These are phyloP conservation scores for Zaprionus ornatus DNA, from an alignment of 1,140 invertebrate genomes.

Conservation along the genomic window DNA sequence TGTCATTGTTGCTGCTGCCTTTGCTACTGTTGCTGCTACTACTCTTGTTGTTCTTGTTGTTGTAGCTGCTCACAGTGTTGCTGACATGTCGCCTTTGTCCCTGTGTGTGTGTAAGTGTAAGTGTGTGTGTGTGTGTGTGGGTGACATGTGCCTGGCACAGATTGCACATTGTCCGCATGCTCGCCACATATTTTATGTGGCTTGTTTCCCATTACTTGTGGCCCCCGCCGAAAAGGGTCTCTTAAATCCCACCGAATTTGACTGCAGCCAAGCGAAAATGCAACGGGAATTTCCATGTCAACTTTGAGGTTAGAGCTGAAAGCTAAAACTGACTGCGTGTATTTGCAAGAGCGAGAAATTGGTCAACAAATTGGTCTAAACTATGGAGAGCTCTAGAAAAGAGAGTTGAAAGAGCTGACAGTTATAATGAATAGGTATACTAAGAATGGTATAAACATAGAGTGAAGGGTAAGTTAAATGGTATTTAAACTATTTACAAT, in stretches of 20 bases:
- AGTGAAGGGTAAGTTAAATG: too few species aligned
- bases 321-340: neutral
- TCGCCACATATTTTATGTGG: slow-evolving; percentile 59
- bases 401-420: neutral
- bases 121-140: slow-evolving; percentile 28
- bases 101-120: slow-evolving; percentile 33
- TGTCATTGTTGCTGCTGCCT: slow-evolving; percentile 51
- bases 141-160: slow-evolving; percentile 76
- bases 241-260: neutral
- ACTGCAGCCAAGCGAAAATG: neutral
- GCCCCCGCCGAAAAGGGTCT: slow-evolving; percentile 4
- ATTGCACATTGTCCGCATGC: slow-evolving; percentile 73
- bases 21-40: slow-evolving; percentile 29
- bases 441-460: too few species aligned
- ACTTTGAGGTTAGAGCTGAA: neutral
- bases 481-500: too few species aligned
- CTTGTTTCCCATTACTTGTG: slow-evolving; percentile 30
- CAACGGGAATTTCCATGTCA: neutral
- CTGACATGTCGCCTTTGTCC: slow-evolving; percentile 46
- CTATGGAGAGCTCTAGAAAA: neutral
- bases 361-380: neutral
- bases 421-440: too few species aligned
- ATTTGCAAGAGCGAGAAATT: neutral
- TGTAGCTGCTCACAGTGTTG: slow-evolving; percentile 22
- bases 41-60: slow-evolving; percentile 18